phyloP scores from a whole-genome alignment of 2,113 vertebrate genomes.

The Merops nubicus region DNA sequence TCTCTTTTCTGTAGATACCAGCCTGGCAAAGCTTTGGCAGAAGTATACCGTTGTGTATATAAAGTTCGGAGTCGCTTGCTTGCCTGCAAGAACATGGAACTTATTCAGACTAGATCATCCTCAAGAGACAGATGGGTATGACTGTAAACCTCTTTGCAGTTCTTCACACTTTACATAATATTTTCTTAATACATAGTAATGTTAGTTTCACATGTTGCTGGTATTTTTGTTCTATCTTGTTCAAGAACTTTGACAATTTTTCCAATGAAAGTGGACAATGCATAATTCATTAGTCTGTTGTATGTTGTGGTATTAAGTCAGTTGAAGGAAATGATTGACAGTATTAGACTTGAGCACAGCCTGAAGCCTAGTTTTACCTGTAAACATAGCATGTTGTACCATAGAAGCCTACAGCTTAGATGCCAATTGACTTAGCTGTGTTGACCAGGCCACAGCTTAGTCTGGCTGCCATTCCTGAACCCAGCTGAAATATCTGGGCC shows the following conservation, averaged over 20 bases:
- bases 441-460: not conserved
- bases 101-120: slow-evolving; percentile 89
- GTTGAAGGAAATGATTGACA: not conserved
- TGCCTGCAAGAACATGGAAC: slow-evolving; percentile 96
- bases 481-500: fast-evolving
- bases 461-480: not conserved
- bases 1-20: slow-evolving; percentile 84
- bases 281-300: not conserved
- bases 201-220: not conserved
- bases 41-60: slow-evolving; percentile 94
- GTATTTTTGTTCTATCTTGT: not conserved
- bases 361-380: not conserved
- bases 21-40: slow-evolving; percentile 90
- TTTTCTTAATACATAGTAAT: no score
- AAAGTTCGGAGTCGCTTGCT: slow-evolving; percentile 94
- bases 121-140: slow-evolving; percentile 93
- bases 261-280: not conserved
- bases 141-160: not conserved
- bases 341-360: not conserved
- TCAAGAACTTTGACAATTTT: not conserved
- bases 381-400: no score
- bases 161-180: not conserved
- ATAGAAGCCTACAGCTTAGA: not conserved
- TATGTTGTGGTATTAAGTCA: not conserved
- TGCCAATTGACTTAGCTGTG: not conserved